Evolutionary conservation across 2,113 vertebrate genomes (phyloP), one percentile per base, ranked within the genome.

Genomic region (Bujurquina vittata): DNA sequence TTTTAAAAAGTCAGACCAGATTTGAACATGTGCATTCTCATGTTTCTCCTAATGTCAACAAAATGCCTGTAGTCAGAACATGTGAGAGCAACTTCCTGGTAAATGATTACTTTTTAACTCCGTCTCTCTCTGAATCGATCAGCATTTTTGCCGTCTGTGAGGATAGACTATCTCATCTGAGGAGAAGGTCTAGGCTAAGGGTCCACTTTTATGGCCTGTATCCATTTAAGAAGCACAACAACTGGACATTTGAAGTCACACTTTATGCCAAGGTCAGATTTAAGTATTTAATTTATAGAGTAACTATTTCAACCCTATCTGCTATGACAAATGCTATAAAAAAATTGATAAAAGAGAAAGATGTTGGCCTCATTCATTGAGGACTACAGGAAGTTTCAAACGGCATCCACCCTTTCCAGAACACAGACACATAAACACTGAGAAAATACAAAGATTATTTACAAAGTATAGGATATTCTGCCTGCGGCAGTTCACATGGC

Each of bases 401-500:
- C 58, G 20, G 52, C 23, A 77, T 37, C 74, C 77, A 80, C 29
- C 14, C 18, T 49, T 81, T 57, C 54, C 40, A 81, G 0, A 75
- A 12, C 37, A 79, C 75, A 58, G 37, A 63, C 26, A 49, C 67
- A 72, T 72, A 72, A 72, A 72, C 67, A 31, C 43, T 12, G 26
- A 29, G 18, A 3, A 62, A 10, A 80, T 6, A 61, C 33, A 67
- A 29, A 90, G 58, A 56, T 35, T 75, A 49, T 37, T 10, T 26
- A 33, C 20, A 67, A 43, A 77, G 20, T 22, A 55, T 18, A 23
- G 20, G 17, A 79, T 12, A 60, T 31, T 57, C 20, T 20, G 26
- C n/a, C 31, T 49, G 49, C 6, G n/a, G 65, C 22, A 57, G 60
- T 22, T 84, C 75, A 60, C 57, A 75, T 61, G 63, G 52, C 80